Conservation (phyloP, 2,888 invertebrate genomes). For the Rotaria socialis region DNA sequence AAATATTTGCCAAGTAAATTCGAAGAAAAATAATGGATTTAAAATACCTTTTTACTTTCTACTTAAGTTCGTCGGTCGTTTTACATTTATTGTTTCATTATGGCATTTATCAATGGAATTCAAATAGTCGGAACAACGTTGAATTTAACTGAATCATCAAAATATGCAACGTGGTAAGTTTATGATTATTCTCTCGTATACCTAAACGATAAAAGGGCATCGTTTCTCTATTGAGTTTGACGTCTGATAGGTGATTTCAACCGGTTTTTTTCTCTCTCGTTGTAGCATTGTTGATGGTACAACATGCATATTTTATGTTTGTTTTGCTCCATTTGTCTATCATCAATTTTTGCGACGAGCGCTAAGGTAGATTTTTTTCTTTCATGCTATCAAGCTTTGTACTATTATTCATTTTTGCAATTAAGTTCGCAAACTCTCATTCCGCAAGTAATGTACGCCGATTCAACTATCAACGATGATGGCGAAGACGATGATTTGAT, state of each 20-base stretch:
- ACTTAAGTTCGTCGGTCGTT: not conserved
- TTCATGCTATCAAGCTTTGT: no score
- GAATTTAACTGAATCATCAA: not conserved
- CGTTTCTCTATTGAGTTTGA: no score
- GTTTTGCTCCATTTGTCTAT: conserved; percentile 19
- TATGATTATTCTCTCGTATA: not conserved
- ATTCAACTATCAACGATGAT: not conserved
- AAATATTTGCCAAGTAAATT: conserved; percentile 30
- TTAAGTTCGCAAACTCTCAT: not conserved
- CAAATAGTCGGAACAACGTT: conserved; percentile 6
- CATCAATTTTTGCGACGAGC: conserved; percentile 22
- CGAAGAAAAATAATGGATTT: not conserved
- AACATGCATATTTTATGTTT: conserved; percentile 8
- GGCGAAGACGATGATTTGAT: not conserved
- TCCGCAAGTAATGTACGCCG: conserved; percentile 5
- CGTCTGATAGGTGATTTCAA: no score
- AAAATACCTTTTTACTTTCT: not conserved
- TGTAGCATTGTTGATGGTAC: conserved; percentile 28
- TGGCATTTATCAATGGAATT: conserved; percentile 24
- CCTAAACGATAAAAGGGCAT: no score
- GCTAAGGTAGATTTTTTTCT: conserved; percentile 6
- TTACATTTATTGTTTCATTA: not conserved
- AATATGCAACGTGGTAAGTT: conserved; percentile 9
- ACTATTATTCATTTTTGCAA: no score
- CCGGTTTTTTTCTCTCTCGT: not conserved